Base-by-base conservation (phyloP, 1,140 invertebrate species). In the Proctacanthus coquilletti region DNA sequence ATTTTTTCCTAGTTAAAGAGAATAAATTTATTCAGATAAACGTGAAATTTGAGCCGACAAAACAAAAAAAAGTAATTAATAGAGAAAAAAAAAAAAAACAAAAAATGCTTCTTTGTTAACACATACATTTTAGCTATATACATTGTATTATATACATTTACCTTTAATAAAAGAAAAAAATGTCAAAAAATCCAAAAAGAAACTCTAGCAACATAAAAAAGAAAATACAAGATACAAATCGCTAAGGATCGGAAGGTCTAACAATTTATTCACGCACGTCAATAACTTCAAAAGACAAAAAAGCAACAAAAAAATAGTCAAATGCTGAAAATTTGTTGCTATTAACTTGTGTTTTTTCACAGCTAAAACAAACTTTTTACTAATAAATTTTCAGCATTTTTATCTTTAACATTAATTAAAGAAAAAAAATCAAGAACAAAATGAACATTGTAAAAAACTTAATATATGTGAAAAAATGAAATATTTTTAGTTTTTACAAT, bases 131-230 rank as follows among this genome's bases (percentile, higher is more conserved):
- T 25, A 25, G 23, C 23, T 25, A 25, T 56, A 56, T 56, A 56
- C 51, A 53, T 56, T 56, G 51, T 56, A 56, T 56, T 55, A 56
- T 56, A 56, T 52, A 50, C 49, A 51, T 25, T 14, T 56, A 56
- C 52, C 51, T 47, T 46, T 53, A 56, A 51, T 52, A 54, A 53
- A 56, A 45, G 51, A 37, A 38, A 40, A 34, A 48, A 48, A 51
- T 49, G 19, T 42, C 38, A 39, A 49, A 46, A 44, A 42, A 49
- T 46, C 42, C 39, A 47, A 49, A 46, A 39, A 15, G 14, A 21
- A 40, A 23, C 36, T 3, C 18, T 20, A 38, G 9, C 3, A 29
- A 38, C 10, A 19, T 11, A 38, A 38, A 38, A 25, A 13, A 30
- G 40, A 42, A 35, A 40, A 19, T 11, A 40, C 5, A 18, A 40